Conservation (phyloP, 2,888 invertebrate genomes). For the Leucophenga montana region DNA sequence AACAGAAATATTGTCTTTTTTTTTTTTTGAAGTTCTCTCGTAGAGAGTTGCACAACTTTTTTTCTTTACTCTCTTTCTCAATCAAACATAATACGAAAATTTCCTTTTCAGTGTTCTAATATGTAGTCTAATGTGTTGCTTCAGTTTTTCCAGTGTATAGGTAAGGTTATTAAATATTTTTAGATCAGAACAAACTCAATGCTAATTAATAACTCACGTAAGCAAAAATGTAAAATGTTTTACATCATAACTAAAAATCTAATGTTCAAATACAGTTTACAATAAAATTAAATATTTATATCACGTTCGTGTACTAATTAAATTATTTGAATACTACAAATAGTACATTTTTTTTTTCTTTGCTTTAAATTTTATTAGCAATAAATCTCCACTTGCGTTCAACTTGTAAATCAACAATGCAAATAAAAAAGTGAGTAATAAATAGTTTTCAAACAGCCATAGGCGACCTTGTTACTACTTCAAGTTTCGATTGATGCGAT, state of each 20-base stretch:
- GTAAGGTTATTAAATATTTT: too few species aligned
- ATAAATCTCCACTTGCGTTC: neutral
- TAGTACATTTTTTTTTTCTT: too few species aligned
- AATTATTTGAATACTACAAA: neutral
- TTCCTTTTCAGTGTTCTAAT: too few species aligned
- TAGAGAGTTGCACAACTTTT: too few species aligned
- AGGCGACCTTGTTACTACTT: conserved; percentile 25
- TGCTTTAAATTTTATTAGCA: neutral
- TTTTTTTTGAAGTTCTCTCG: too few species aligned
- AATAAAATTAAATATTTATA: neutral
- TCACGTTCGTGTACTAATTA: conserved; percentile 8
- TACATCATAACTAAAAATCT: too few species aligned
- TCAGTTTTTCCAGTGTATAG: too few species aligned
- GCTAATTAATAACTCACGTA: neutral
- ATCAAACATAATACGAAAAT: too few species aligned
- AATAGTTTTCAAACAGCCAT: neutral
- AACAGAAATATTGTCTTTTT: too few species aligned
- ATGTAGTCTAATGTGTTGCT: too few species aligned
- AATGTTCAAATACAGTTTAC: too few species aligned
- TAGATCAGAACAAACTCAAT: neutral
- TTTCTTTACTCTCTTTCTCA: too few species aligned
- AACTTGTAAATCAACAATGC: neutral
- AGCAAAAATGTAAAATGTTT: neutral
- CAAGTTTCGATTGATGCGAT: conserved; percentile 43
- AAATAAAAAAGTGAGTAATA: neutral